Evolutionary conservation across 2,113 vertebrate genomes (phyloP).

Genomic region (Pedionomus torquatus): DNA sequence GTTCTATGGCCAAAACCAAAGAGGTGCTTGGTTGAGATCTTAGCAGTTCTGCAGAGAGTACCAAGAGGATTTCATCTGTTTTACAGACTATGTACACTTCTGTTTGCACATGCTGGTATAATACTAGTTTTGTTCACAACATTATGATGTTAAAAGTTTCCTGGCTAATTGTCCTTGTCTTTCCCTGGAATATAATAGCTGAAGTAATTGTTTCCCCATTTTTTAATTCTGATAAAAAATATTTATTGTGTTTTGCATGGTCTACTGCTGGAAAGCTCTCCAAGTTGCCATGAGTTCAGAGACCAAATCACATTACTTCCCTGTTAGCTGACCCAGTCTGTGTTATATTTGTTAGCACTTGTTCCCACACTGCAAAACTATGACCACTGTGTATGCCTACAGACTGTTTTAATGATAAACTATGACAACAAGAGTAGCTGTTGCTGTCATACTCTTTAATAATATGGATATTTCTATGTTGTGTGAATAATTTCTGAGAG

Average conservation of each 20-base stretch:
- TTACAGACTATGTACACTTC: not conserved
- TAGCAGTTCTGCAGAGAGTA: not conserved
- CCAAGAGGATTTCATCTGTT: rapidly evolving
- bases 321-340: not conserved
- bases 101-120: not conserved
- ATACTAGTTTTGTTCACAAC: not conserved
- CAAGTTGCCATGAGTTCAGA: not conserved
- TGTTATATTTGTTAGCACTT: not conserved
- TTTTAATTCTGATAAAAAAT: not conserved
- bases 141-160: not conserved
- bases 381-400: not conserved
- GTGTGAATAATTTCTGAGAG: not conserved
- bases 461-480: not conserved
- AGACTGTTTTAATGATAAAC: not conserved
- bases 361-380: not conserved
- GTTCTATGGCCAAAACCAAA: not conserved
- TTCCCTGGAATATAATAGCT: not conserved
- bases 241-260: not conserved
- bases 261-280: not conserved
- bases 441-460: not conserved
- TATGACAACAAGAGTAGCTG: not conserved
- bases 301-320: not conserved
- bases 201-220: not conserved
- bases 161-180: not conserved
- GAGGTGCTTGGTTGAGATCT: not conserved